A percentile compares a stretch with the other conserved stretches of the same genome.
Conservation (phyloP, 2,888 invertebrate species). For the Bembecia ichneumoniformis region DNA sequence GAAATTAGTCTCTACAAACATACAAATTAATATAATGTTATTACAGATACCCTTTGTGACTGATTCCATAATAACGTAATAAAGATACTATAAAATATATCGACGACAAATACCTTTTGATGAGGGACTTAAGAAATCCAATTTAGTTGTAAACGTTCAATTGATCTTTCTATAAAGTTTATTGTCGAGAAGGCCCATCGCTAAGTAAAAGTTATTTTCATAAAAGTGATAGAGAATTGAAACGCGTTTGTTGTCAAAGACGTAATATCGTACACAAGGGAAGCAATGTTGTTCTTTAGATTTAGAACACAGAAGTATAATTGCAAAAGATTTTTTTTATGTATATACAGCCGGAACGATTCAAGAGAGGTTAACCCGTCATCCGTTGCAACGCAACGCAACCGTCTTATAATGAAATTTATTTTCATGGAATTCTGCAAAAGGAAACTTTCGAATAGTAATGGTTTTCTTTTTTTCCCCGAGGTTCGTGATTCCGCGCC, state of each 20-base stretch:
- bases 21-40: no score
- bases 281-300: neutral
- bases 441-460: slow-evolving; percentile 6
- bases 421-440: slow-evolving; percentile 2
- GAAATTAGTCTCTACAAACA: no score
- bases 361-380: neutral
- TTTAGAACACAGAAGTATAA: neutral
- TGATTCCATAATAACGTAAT: no score
- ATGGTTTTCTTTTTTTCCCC: slow-evolving; percentile 3
- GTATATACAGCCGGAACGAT: neutral
- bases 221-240: neutral
- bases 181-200: no score
- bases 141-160: no score
- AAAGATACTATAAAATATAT: no score
- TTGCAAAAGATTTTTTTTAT: neutral
- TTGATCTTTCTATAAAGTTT: no score
- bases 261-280: neutral
- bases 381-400: neutral
- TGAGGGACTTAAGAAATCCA: no score
- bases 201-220: neutral
- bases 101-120: no score
- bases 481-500: slow-evolving; percentile 7
- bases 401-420: slow-evolving; percentile 7
- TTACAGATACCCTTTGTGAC: no score
- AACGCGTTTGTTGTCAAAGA: neutral